These are phyloP conservation scores for Lysandra coridon DNA, from an alignment of 2,888 invertebrate species.

Conservation along the genomic window DNA sequence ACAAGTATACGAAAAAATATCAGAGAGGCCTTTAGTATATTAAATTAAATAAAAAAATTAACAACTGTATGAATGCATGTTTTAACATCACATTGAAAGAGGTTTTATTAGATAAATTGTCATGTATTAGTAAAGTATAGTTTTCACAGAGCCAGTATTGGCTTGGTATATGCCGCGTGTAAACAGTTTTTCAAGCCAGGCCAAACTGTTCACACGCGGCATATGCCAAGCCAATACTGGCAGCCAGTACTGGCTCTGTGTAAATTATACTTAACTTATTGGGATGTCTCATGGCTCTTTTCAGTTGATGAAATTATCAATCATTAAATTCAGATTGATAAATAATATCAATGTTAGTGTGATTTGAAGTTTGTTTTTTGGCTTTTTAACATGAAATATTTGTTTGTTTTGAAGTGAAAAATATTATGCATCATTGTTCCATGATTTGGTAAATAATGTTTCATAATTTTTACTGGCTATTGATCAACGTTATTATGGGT, in stretches of 20 bases:
- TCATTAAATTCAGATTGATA: neutral
- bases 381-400: neutral
- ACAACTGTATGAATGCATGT: neutral
- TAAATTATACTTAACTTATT: neutral
- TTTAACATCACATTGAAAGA: neutral
- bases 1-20: neutral
- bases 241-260: too few relatives aligned
- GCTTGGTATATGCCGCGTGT: too few relatives aligned
- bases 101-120: conserved; percentile 4
- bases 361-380: neutral
- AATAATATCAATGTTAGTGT: neutral
- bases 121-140: neutral
- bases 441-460: neutral
- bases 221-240: too few relatives aligned
- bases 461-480: neutral
- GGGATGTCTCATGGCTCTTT: neutral
- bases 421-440: neutral
- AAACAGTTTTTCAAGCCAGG: too few relatives aligned
- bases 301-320: neutral
- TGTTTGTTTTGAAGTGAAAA: neutral
- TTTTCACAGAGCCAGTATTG: too few relatives aligned
- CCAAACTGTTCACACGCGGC: too few relatives aligned
- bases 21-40: conserved; percentile 12
- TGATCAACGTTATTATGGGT: neutral
- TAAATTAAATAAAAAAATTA: neutral